Evolutionary conservation across 2,888 invertebrate genomes (phyloP).

Genomic region (Coleophora flavipennella): DNA sequence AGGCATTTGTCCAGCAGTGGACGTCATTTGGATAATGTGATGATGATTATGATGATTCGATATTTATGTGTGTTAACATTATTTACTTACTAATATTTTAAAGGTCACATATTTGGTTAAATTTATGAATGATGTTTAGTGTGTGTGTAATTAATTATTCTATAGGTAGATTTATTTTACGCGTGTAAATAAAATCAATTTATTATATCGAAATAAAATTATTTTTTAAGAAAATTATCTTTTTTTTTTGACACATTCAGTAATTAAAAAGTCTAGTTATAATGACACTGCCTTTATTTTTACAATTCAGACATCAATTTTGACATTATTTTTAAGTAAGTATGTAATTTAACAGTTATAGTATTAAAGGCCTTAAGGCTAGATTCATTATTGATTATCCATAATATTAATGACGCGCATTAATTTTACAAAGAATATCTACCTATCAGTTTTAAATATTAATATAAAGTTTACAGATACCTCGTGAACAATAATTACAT

Average conservation of each 20-base stretch:
- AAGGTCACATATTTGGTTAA: conserved; percentile 9
- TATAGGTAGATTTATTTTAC: conserved; percentile 25
- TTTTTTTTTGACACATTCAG: conserved; percentile 14
- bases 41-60: not conserved
- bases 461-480: not conserved
- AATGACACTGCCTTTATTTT: conserved; percentile 3
- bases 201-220: conserved; percentile 43
- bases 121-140: conserved; percentile 20
- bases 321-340: not conserved
- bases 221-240: conserved; percentile 25
- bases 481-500: too few relatives aligned
- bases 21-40: too few relatives aligned
- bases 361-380: too few relatives aligned
- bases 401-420: conserved; percentile 29
- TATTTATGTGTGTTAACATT: conserved; percentile 1
- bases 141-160: conserved; percentile 9
- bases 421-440: conserved; percentile 18
- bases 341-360: not conserved
- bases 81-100: not conserved
- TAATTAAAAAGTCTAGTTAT: conserved; percentile 1
- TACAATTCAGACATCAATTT: not conserved
- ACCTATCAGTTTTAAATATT: not conserved
- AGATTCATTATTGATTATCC: conserved; percentile 3
- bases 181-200: conserved; percentile 64
- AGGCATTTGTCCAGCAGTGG: too few relatives aligned